A percentile compares a stretch with the other conserved stretches of the same genome.
Conservation (phyloP, 2,113 vertebrate genomes). For the Picathartes gymnocephalus region DNA sequence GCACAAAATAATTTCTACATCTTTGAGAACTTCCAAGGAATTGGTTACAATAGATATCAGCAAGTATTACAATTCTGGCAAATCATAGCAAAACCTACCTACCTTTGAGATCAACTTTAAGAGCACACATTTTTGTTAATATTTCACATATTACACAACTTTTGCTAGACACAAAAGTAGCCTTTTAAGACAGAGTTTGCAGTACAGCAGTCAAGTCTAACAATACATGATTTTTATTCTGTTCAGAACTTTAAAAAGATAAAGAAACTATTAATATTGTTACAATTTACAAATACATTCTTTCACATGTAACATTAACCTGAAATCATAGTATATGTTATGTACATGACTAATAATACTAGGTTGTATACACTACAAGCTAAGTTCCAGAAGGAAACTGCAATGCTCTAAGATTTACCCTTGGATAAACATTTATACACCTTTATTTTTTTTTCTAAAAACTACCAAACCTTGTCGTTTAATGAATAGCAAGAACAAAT, state of each 20-base stretch:
- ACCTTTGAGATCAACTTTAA: constrained; percentile 56
- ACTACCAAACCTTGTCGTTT: not conserved
- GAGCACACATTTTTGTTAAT: constrained; percentile 50
- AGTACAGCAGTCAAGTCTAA: constrained; percentile 64
- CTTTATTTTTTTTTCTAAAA: constrained; percentile 34
- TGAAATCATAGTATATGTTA: constrained; percentile 66
- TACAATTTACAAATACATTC: constrained; percentile 81
- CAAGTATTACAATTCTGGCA: constrained; percentile 52
- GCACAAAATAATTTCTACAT: constrained; percentile 64
- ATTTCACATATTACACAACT: constrained; percentile 69
- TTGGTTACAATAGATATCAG: constrained; percentile 57
- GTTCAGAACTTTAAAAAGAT: constrained; percentile 72
- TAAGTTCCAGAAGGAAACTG: constrained; percentile 59
- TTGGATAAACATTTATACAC: constrained; percentile 40
- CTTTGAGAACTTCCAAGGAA: constrained; percentile 60
- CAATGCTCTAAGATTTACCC: constrained; percentile 55
- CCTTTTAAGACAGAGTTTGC: constrained; percentile 65
- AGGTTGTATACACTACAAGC: constrained; percentile 52
- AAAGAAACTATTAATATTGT: constrained; percentile 66
- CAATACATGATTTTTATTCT: constrained; percentile 60
- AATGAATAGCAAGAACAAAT: constrained; percentile 36
- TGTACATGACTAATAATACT: constrained; percentile 66
- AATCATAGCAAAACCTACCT: constrained; percentile 58
- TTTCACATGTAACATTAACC: constrained; percentile 74
- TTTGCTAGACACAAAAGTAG: constrained; percentile 72